A percentile compares a stretch with the other conserved stretches of the same genome.
Conservation (phyloP, 2,113 vertebrate species). For the Bostrychus sinensis region DNA sequence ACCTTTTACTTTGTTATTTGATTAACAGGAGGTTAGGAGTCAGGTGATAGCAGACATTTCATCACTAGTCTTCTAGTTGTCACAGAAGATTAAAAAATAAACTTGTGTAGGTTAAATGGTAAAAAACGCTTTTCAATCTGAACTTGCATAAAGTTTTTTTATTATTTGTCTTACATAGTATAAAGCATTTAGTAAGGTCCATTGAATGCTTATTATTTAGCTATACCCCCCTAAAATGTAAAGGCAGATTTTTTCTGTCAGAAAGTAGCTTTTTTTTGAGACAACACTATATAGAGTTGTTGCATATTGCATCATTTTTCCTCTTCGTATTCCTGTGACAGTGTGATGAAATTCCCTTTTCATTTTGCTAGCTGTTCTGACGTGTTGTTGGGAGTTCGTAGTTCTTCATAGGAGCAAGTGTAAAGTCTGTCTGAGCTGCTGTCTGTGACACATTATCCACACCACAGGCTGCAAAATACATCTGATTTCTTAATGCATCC, state of each 20-base stretch:
- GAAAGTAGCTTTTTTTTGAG: neutral
- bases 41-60: conserved; percentile 14
- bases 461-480: conserved; percentile 12
- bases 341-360: neutral
- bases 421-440: conserved; percentile 8
- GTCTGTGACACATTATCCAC: conserved; percentile 16
- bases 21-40: neutral
- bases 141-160: conserved; percentile 7
- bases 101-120: neutral
- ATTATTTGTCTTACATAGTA: neutral
- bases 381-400: conserved; percentile 9
- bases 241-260: neutral
- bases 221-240: too few relatives aligned
- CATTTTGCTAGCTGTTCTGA: neutral
- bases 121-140: neutral
- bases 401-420: conserved; percentile 18
- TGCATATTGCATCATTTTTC: neutral
- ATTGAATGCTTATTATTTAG: too few relatives aligned
- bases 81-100: conserved; percentile 13
- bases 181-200: too few relatives aligned
- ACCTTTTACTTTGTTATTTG: too few relatives aligned
- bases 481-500: neutral
- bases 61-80: conserved; percentile 31
- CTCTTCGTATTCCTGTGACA: neutral
- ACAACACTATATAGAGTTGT: neutral